Percentiles rank a stretch among this genome's conserved stretches.
Evolutionary conservation across 2,888 invertebrate species (phyloP).

Genomic region (Brenthis ino): DNA sequence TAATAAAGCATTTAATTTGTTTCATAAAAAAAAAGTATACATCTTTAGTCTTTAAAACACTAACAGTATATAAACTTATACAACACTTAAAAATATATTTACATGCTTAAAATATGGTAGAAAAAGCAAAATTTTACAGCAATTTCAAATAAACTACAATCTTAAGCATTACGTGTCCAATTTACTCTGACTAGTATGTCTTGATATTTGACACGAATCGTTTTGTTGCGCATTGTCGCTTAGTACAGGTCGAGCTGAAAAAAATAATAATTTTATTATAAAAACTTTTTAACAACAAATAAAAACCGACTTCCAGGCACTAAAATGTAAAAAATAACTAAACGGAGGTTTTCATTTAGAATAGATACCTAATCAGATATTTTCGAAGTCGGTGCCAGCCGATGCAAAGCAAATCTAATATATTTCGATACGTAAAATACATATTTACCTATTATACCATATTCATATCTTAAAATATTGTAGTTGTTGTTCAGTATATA

Average conservation of each 20-base stretch:
- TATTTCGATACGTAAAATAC: no score
- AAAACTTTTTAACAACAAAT: no score
- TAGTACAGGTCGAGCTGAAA: constrained; percentile 65
- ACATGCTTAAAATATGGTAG: constrained; percentile 5
- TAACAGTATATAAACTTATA: background rate
- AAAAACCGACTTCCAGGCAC: no score
- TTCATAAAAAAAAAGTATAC: background rate
- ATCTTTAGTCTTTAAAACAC: background rate
- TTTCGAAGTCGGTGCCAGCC: no score
- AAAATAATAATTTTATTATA: background rate
- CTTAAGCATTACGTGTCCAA: constrained; percentile 62
- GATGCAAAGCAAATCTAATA: no score
- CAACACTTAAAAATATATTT: constrained; percentile 23
- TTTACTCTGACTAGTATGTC: constrained; percentile 75
- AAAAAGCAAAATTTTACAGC: constrained; percentile 16
- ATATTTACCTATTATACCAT: no score
- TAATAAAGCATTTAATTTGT: no score
- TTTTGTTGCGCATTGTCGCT: constrained; percentile 63
- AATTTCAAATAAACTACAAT: constrained; percentile 25
- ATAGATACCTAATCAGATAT: no score
- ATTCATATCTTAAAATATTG: no score
- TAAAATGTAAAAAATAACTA: no score
- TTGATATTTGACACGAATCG: constrained; percentile 57
- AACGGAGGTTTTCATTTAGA: no score
- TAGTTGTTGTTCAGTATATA: no score